phyloP scores from a whole-genome alignment of 2,797 vertebrate species.

The Sebastes elongatus region DNA sequence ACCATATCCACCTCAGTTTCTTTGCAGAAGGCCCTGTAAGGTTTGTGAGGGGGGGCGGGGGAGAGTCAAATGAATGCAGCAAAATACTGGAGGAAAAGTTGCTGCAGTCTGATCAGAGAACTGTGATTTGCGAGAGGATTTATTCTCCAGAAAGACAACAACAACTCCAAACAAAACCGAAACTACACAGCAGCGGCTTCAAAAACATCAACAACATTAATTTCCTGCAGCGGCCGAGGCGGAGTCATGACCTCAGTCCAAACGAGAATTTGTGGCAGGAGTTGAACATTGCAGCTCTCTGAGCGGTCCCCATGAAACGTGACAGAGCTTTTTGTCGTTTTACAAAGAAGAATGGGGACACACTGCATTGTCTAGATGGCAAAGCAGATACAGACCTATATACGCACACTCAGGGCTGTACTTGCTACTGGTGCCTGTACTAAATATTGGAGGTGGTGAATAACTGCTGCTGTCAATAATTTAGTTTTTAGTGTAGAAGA shows the following conservation, averaged over 20 bases:
- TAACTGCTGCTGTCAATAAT: background rate
- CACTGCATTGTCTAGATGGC: background rate
- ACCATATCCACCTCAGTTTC: background rate
- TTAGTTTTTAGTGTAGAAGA: background rate
- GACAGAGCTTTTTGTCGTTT: background rate
- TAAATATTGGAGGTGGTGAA: background rate
- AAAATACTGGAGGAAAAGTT: background rate
- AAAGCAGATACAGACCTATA: background rate
- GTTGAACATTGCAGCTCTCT: background rate
- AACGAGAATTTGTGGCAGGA: background rate
- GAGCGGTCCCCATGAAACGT: background rate
- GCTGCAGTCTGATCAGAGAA: background rate
- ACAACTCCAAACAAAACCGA: background rate
- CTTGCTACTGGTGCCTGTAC: background rate
- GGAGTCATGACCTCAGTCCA: background rate
- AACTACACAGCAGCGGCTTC: background rate
- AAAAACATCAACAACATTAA: constrained; percentile 7
- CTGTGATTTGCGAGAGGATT: background rate
- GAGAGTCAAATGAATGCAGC: background rate
- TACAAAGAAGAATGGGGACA: background rate
- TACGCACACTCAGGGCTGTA: background rate
- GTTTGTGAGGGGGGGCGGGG: background rate
- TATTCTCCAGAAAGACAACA: constrained; percentile 14
- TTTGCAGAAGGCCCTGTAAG: background rate
- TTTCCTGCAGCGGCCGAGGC: background rate